phyloP scores from a whole-genome alignment of 2,113 vertebrate genomes.

The Bos taurus region ARS-UCD2.0 NC_082638.1:5820001-5820500 shows the following conservation, averaged over 20 bases:
- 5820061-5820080: neutral
- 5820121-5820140: neutral
- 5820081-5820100: neutral
- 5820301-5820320: neutral
- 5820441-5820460: neutral
- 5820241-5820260: neutral
- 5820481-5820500: neutral
- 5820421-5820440: neutral
- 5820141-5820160: neutral
- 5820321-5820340: too few relatives aligned
- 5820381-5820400: neutral
- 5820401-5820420: too few relatives aligned
- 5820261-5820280: neutral
- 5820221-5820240: rapidly evolving
- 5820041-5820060: neutral
- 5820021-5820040: neutral
- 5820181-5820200: neutral
- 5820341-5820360: too few relatives aligned
- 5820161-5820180: neutral
- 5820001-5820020: too few relatives aligned
- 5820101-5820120: neutral
- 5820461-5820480: neutral
- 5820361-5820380: neutral
- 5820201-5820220: rapidly evolving
- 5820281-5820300: neutral